Evolutionary conservation across 2,797 vertebrate genomes (phyloP), one percentile per base, ranked within the genome.

Genomic region (Ceryle rudis): DNA sequence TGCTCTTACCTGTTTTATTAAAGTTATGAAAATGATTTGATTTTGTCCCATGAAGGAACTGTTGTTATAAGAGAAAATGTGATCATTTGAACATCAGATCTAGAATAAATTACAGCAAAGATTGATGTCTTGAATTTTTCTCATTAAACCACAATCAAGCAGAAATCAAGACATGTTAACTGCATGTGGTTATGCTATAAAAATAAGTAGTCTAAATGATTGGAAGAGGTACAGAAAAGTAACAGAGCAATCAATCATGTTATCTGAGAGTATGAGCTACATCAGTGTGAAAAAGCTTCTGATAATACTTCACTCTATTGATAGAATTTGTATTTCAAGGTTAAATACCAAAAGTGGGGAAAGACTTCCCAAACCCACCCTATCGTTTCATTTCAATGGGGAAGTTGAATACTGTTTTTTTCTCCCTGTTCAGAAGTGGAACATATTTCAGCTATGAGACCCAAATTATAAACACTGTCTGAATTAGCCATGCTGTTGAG

Each of bases 61-160:
- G 66, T 60, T 86, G 28, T 77, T 92, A 57, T 29, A 42, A 82
- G 28, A 85, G 37, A 41, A 85, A 77, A 61, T 0, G 2, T 54
- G 75, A 78, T 82, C 57, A 49, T 49, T 82, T 80, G 74, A 82
- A 73, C 55, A 55, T 57, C 11, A 5, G 41, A 93, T 71, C 23
- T 46, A 67, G 91, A 87, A 91, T 82, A 91, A 81, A 77, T 89
- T 83, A n/a, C 67, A 52, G 18, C 70, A 86, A 94, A 93, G 91
- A 96, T 82, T 85, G 78, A 95, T 78, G 49, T 73, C 55, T 84
- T 77, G 52, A 72, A 74, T 94, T 94, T 97, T 93, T 83, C 81
- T 91, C 51, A 89, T 84, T 92, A 90, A 93, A 72, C 46, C 70
- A 81, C 37, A 86, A 92, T 97, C 66, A 86, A 51, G 33, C 3